phyloP scores from a whole-genome alignment of 35 echinoderm and acorn worm species.

The Heliocidaris tuberculata region DNA sequence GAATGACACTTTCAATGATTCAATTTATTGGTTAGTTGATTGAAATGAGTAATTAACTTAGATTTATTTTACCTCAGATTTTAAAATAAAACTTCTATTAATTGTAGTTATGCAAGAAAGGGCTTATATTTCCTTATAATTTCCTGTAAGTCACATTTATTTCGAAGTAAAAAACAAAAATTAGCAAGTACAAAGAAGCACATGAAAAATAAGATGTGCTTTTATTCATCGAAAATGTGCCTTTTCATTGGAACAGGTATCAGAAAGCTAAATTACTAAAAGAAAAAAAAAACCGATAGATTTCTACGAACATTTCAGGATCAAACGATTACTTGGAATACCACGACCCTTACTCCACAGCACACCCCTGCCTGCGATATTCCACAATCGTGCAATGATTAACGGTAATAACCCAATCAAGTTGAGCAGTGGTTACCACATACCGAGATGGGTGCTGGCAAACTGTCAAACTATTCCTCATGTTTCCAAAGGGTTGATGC shows the following conservation, averaged over 20 bases:
- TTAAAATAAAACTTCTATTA: too few relatives aligned
- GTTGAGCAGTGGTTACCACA: neutral
- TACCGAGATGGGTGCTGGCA: neutral
- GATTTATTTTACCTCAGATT: too few relatives aligned
- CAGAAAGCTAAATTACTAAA: neutral
- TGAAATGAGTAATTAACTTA: too few relatives aligned
- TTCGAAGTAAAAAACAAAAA: too few relatives aligned
- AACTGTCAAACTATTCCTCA: neutral
- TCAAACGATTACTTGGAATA: neutral
- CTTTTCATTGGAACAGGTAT: too few relatives aligned
- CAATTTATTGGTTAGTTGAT: too few relatives aligned
- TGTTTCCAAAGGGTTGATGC: neutral
- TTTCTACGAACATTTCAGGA: neutral
- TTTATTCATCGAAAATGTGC: neutral
- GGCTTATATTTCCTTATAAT: too few relatives aligned
- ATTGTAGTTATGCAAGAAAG: too few relatives aligned
- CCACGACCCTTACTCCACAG: neutral
- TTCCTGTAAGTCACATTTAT: too few relatives aligned
- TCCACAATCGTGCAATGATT: neutral
- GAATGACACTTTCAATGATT: too few relatives aligned
- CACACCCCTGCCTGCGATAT: neutral
- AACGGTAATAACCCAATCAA: neutral
- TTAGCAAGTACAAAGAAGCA: too few relatives aligned
- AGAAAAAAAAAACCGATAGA: neutral
- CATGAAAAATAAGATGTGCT: neutral